phyloP scores from a whole-genome alignment of 2,888 invertebrate genomes.

The Macrophya annulata region DNA sequence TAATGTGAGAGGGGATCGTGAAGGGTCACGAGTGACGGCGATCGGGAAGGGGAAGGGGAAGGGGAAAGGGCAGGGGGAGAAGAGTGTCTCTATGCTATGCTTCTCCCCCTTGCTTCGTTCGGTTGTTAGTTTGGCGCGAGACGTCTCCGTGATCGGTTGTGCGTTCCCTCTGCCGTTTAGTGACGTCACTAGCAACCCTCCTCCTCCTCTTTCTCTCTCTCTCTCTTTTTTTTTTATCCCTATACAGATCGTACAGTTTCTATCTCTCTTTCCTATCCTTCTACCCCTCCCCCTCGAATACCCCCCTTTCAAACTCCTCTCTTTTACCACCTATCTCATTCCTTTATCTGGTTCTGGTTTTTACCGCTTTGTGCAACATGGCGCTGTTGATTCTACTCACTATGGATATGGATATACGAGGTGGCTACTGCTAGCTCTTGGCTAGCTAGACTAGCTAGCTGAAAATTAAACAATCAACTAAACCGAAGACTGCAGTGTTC shows the following conservation, averaged over 20 bases:
- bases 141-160: slow-evolving; percentile 61
- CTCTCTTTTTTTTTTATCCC: too few relatives aligned
- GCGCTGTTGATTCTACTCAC: slow-evolving; percentile 27
- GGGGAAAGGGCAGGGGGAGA: not conserved
- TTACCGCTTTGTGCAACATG: slow-evolving; percentile 49
- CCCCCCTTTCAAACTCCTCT: too few relatives aligned
- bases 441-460: not conserved
- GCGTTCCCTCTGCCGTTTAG: slow-evolving; percentile 1
- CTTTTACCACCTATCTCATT: slow-evolving; percentile 6
- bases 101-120: slow-evolving; percentile 65
- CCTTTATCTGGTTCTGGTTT: slow-evolving; percentile 29
- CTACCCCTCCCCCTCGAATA: slow-evolving; percentile 27
- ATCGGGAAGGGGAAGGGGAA: too few relatives aligned
- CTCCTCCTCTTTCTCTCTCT: slow-evolving; percentile 1
- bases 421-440: not conserved
- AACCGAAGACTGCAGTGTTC: not conserved
- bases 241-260: not conserved
- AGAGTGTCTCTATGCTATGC: slow-evolving; percentile 63
- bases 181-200: slow-evolving; percentile 11
- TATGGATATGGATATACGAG: slow-evolving; percentile 37
- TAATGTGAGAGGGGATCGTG: slow-evolving; percentile 55
- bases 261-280: slow-evolving; percentile 11
- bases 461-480: not conserved
- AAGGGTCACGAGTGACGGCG: too few relatives aligned
- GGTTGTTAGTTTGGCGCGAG: slow-evolving; percentile 69